phyloP scores from a whole-genome alignment of 2,888 invertebrate genomes.

The Lepidochrysops patricia region DNA sequence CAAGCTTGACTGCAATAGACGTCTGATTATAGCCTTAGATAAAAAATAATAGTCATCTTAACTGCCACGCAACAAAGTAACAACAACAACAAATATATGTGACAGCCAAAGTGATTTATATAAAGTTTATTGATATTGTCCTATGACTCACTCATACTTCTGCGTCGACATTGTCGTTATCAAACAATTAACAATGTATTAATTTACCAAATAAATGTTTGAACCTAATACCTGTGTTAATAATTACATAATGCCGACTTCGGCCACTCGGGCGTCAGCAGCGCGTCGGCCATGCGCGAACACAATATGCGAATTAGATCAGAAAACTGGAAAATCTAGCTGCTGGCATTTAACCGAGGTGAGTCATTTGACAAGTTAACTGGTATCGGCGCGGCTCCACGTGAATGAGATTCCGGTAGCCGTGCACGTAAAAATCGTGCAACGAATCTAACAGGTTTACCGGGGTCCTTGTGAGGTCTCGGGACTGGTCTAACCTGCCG shows the following conservation, averaged over 20 bases:
- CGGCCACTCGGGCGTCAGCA: neutral
- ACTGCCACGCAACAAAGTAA: neutral
- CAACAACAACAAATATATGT: neutral
- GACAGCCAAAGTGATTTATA: neutral
- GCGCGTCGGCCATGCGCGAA: slow-evolving; percentile 29
- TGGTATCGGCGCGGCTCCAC: slow-evolving; percentile 54
- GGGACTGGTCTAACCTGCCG: slow-evolving; percentile 75
- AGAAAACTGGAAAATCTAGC: slow-evolving; percentile 72
- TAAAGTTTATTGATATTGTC: neutral
- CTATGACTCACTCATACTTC: neutral
- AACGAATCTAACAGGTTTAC: slow-evolving; percentile 75
- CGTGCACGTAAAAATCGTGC: slow-evolving; percentile 75
- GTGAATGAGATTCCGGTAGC: slow-evolving; percentile 74
- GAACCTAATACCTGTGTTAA: neutral
- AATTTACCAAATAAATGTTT: neutral
- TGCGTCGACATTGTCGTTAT: neutral
- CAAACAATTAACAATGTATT: neutral
- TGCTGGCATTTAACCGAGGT: slow-evolving; percentile 67
- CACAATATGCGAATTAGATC: slow-evolving; percentile 63
- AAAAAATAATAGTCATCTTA: neutral
- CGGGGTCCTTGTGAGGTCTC: slow-evolving; percentile 73
- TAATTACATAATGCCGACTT: slow-evolving; percentile 7
- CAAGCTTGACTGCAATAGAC: too few relatives aligned
- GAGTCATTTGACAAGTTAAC: slow-evolving; percentile 73
- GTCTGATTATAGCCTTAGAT: too few relatives aligned